phyloP scores from a whole-genome alignment of 2,888 invertebrate species.

The Baronia brevicornis region DNA sequence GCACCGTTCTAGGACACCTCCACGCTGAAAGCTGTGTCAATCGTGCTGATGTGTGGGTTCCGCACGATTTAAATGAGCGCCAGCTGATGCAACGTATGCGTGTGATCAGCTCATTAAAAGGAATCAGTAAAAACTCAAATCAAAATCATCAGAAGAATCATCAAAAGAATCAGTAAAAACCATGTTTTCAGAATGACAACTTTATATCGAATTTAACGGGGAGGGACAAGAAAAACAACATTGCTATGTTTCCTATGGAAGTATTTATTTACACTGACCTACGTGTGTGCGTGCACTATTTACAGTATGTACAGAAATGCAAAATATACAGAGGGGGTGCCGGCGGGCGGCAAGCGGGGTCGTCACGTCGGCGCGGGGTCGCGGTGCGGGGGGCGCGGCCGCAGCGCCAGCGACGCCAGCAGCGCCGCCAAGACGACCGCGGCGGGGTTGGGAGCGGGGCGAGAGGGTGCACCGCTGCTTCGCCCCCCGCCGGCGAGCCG shows the following conservation, averaged over 20 bases:
- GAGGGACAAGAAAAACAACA: no score
- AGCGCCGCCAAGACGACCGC: conserved; percentile 5
- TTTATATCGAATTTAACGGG: no score
- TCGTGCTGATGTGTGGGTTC: no score
- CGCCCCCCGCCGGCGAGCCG: conserved; percentile 20
- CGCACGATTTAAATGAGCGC: no score
- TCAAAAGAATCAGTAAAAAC: no score
- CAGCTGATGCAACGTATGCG: no score
- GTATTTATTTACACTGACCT: conserved; percentile 18
- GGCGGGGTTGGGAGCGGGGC: conserved; percentile 1
- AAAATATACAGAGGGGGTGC: not conserved
- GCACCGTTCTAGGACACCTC: no score
- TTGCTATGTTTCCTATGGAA: conserved; percentile 16
- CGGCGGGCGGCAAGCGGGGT: not conserved
- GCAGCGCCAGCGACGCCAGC: conserved; percentile 7
- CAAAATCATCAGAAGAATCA: no score
- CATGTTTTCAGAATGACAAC: no score
- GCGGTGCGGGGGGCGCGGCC: conserved; percentile 7
- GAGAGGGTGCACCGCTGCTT: conserved; percentile 9
- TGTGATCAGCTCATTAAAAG: no score
- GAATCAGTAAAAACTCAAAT: no score
- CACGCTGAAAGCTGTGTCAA: no score
- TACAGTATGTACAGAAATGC: not conserved
- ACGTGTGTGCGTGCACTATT: not conserved
- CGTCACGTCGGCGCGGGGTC: conserved; percentile 15